Base-by-base conservation (phyloP, 1,140 invertebrate genomes). In the Brachionus rubens region DNA sequence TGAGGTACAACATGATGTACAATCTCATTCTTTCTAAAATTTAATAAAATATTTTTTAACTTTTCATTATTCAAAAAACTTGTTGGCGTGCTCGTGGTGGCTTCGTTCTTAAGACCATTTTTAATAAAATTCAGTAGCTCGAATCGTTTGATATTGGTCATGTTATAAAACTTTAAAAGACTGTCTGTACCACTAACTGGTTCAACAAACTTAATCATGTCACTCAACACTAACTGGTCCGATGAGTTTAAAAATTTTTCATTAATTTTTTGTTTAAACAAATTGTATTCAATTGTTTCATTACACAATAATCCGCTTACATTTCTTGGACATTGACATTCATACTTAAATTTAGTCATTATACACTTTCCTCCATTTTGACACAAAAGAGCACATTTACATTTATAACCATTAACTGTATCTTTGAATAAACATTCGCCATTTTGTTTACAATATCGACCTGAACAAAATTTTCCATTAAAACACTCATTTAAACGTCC, bases 381-480 rank as follows among this genome's bases (percentile, higher is more conserved):
- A 26, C 68, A 72, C 7, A 50, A 6, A n/a, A 72, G 21, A 12
- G n/a, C 28, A 19, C 68, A 72, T 50, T 54, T 72, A 16, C 68
- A 72, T 41, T 54, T 48, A 40, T 72, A 72, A 19, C 68, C 68
- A 50, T 72, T 72, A 12, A 30, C 10, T 40, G 9, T 30, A 24
- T 72, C 50, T 24, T 50, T 33, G 14, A 50, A 72, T 10, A 36
- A 36, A 36, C 68, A 72, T 30, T 50, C 68, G 26, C 68, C 68
- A 14, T 72, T 72, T 40, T 50, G 43, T 50, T 19, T 21, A 40
- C 68, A 72, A n/a, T 50, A 72, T 50, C 46, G 30, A 9, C 68
- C 68, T 16, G 68, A 72, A 33, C 68, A 72, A 41, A 72, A 72
- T 40, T 50, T 33, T 1, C 68, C 68, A 54, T 72, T 41, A 72